Evolutionary conservation across 2,113 vertebrate species (phyloP).

Genomic region (Nanorana parkeri): DNA sequence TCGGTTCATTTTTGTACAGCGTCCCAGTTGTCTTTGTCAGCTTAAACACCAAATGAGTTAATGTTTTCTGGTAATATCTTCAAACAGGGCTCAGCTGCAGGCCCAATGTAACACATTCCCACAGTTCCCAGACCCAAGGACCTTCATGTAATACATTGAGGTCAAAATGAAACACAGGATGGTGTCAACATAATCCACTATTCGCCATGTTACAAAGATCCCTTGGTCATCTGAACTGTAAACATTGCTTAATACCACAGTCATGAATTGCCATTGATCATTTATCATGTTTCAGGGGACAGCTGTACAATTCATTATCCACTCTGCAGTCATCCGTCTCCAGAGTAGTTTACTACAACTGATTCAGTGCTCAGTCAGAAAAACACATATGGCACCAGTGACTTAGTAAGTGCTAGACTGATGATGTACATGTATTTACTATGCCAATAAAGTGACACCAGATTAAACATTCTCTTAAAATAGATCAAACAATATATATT

Average conservation of each 20-base stretch:
- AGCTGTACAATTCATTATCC: slow-evolving; percentile 43
- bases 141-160: slow-evolving; percentile 37
- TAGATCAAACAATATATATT: too few relatives aligned
- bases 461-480: too few relatives aligned
- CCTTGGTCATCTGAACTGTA: slow-evolving; percentile 40
- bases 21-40: neutral
- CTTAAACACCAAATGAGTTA: neutral
- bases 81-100: slow-evolving; percentile 16
- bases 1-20: too few relatives aligned
- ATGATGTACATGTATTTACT: too few relatives aligned
- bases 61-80: slow-evolving; percentile 25
- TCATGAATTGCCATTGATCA: slow-evolving; percentile 35
- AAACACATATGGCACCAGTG: neutral
- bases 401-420: too few relatives aligned
- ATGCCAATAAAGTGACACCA: too few relatives aligned
- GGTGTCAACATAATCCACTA: slow-evolving; percentile 46
- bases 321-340: slow-evolving; percentile 29
- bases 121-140: slow-evolving; percentile 38
- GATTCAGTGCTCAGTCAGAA: neutral
- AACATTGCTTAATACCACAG: slow-evolving; percentile 31
- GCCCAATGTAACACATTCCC: slow-evolving; percentile 13
- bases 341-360: slow-evolving; percentile 46
- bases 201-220: slow-evolving; percentile 24
- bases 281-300: slow-evolving; percentile 43
- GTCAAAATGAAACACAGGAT: slow-evolving; percentile 28